These are phyloP conservation scores for Anthrax anthrax DNA, from an alignment of 2,888 invertebrate species.

Conservation along the genomic window DNA sequence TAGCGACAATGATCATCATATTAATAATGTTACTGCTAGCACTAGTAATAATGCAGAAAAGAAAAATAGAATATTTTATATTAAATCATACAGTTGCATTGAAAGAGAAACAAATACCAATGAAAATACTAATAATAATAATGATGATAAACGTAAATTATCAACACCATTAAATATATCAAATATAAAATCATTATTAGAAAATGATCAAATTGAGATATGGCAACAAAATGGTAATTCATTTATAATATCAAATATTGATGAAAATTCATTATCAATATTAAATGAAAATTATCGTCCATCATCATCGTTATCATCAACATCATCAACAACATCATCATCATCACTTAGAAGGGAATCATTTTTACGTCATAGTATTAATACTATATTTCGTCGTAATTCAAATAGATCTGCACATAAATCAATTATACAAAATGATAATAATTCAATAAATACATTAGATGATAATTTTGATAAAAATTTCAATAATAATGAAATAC, in stretches of 20 bases:
- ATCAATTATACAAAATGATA: no score
- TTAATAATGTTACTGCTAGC: neutral
- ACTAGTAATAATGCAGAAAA: neutral
- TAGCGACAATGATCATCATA: neutral
- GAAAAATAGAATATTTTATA: neutral
- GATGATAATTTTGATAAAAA: no score
- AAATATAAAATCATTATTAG: neutral
- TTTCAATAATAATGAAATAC: no score
- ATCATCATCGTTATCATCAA: no score
- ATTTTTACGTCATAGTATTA: constrained; percentile 3
- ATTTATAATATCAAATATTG: neutral
- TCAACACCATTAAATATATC: neutral
- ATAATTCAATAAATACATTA: no score
- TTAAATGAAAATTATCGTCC: no score
- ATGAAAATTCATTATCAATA: neutral
- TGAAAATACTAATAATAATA: neutral
- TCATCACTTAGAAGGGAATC: constrained; percentile 1
- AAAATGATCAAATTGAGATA: neutral
- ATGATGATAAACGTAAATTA: neutral
- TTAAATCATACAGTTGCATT: constrained; percentile 1
- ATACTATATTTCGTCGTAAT: constrained; percentile 3
- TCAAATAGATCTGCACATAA: neutral
- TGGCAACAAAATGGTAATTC: neutral
- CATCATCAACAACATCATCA: neutral
- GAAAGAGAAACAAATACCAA: neutral